phyloP scores from a whole-genome alignment of 2,888 invertebrate species.

The Nebria brevicollis region DNA sequence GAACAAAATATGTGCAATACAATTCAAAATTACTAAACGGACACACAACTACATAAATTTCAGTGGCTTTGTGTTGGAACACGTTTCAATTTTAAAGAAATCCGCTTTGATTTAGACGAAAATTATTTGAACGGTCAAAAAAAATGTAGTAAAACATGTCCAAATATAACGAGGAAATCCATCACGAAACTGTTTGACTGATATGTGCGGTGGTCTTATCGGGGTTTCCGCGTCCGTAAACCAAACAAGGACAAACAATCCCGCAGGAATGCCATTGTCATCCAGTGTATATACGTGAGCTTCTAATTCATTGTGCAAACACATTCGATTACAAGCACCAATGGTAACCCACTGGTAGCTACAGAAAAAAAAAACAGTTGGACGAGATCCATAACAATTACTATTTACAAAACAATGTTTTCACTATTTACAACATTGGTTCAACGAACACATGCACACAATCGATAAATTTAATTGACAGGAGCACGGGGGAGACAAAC shows the following conservation, averaged over 20 bases:
- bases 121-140: background rate
- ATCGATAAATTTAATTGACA: conserved; percentile 34
- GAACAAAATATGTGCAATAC: too few relatives aligned
- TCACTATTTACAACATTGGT: conserved; percentile 14
- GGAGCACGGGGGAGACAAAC: background rate
- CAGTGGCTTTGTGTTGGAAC: too few relatives aligned
- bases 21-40: too few relatives aligned
- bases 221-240: background rate
- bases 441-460: background rate
- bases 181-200: background rate
- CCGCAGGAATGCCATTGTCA: background rate
- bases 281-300: background rate
- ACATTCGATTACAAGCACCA: conserved; percentile 19
- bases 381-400: conserved; percentile 22
- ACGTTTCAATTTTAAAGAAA: background rate
- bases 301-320: conserved; percentile 34
- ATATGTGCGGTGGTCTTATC: background rate
- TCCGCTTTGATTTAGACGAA: background rate
- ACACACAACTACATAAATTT: too few relatives aligned
- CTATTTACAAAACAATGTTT: conserved; percentile 34
- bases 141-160: background rate
- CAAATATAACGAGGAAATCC: background rate
- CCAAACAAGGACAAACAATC: background rate
- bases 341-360: background rate
- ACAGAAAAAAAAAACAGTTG: background rate